Evolutionary conservation across 1,140 invertebrate species (phyloP), one percentile per base, ranked within the genome.

Genomic region (Cylas formicarius): DNA sequence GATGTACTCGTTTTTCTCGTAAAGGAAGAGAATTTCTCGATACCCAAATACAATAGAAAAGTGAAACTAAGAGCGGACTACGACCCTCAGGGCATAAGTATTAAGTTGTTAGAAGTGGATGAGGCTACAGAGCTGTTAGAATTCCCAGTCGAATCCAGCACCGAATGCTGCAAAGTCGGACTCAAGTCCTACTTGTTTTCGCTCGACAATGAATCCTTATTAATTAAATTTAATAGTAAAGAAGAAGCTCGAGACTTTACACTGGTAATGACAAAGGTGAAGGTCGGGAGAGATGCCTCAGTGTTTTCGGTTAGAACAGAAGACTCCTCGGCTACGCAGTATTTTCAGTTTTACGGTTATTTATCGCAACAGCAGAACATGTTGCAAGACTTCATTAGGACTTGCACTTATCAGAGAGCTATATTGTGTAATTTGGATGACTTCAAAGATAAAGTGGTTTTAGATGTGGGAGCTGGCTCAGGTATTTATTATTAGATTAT

Each of bases 341-440:
- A 98, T 75, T 98, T 92, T 61, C 82, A 98, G 74, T 98, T 98
- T 71, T 98, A 99, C 71, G 93, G 95, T 39, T 98, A 97, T 71
- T 71, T 99, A 39, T 97, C 92, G 32, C 96, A 99, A 66, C 96
- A 99, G 68, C 96, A 99, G 71, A 99, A 99, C 63, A 99, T 99
- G 96, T 92, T 99, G 87, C 89, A 92, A 73, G 96, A 99, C 69
- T 99, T 96, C 66, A 91, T 99, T 32, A 75, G 96, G 51, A 99
- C 96, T 17, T 92, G 91, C 57, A 98, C 96, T 33, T 99, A 99
- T 70, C 95, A 99, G 67, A 78, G 89, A 58, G 94, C 96, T 32
- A 97, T 99, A 67, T 71, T 97, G 11, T 82, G 86, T 28, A 99
- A 99, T 70, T 71, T 87, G 18, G 76, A 82, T 42, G 96, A 99